Conservation (phyloP, 1,140 invertebrate species). For the Papilio polytes region DNA sequence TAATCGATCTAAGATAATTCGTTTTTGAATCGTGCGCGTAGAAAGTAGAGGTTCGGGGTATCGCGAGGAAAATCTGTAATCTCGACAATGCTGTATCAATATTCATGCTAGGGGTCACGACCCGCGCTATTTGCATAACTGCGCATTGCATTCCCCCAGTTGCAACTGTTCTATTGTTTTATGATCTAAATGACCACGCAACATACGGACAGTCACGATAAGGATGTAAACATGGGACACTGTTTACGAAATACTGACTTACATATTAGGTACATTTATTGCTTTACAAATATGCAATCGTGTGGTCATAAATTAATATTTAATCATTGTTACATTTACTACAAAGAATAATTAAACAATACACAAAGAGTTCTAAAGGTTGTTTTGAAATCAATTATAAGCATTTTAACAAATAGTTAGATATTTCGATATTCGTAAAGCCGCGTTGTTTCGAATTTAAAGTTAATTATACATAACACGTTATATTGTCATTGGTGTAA, state of each 20-base stretch:
- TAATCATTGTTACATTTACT: neutral
- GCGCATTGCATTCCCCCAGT: conserved; percentile 75
- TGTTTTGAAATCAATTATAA: neutral
- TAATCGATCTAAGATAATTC: conserved; percentile 76
- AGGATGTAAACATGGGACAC: conserved; percentile 60
- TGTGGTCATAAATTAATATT: neutral
- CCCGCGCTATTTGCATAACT: conserved; percentile 80
- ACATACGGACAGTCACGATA: conserved; percentile 78
- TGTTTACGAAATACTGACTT: conserved; percentile 17
- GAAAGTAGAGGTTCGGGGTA: conserved; percentile 71
- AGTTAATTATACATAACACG: too few relatives aligned
- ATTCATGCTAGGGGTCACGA: conserved; percentile 81
- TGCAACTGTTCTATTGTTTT: conserved; percentile 82
- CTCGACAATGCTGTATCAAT: conserved; percentile 81
- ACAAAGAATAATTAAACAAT: neutral
- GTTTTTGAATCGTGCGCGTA: conserved; percentile 74
- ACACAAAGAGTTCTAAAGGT: neutral
- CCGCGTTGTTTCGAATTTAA: too few relatives aligned
- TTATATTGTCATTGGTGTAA: too few relatives aligned
- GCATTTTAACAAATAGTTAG: too few relatives aligned
- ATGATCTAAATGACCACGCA: conserved; percentile 82
- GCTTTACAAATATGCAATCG: conserved; percentile 16
- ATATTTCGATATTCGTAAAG: too few relatives aligned
- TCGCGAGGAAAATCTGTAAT: conserved; percentile 75
- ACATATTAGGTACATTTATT: conserved; percentile 15